Base-by-base conservation (phyloP, 2,113 vertebrate genomes). In the Colossoma macropomum region DNA sequence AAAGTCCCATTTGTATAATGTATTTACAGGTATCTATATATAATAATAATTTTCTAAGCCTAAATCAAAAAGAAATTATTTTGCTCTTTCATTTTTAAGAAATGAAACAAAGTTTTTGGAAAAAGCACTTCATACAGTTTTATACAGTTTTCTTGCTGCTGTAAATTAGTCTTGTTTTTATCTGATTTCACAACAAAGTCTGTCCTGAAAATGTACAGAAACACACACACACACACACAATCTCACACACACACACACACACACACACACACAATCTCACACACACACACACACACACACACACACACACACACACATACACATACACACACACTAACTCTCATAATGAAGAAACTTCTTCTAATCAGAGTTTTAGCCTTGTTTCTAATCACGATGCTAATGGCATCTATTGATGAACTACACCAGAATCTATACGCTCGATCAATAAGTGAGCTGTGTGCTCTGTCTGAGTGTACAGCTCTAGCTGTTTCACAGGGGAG, bases 241-340 rank as follows among this genome's bases (percentile, higher is more conserved):
- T 54, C n/a, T 11, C 52, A 45, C 81, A 86, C 62, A 77, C 76
- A 75, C 56, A 69, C 50, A 11, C 27, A 54, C 70, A 69, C 28
- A 81, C 79, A 76, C 72, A 77, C 63, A 66, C 56, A 54, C 38
- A 76, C 52, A 17, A n/a, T n/a, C n/a, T n/a, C n/a, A n/a, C n/a
- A 85, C 52, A 45, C 81, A 86, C 62, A 77, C 76, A 75, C 56
- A 69, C 50, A 11, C 27, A 54, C 70, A 69, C 28, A 81, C 79
- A 76, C 72, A 77, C 63, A 66, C 56, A 54, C 38, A 76, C 52
- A 17, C 52, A 80, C 11, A n/a, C 34, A 62, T 32, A 79, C 9
- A 50, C 30, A 38, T 30, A 65, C 59, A 23, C 66, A 32, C 34
- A 60, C 32, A 66, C 65, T 15, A 12, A 10, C 23, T 54, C n/a